A percentile compares a stretch with the other conserved stretches of the same genome.
phyloP scores from a whole-genome alignment of 1,140 invertebrate genomes.

The Bombus turneri region DNA sequence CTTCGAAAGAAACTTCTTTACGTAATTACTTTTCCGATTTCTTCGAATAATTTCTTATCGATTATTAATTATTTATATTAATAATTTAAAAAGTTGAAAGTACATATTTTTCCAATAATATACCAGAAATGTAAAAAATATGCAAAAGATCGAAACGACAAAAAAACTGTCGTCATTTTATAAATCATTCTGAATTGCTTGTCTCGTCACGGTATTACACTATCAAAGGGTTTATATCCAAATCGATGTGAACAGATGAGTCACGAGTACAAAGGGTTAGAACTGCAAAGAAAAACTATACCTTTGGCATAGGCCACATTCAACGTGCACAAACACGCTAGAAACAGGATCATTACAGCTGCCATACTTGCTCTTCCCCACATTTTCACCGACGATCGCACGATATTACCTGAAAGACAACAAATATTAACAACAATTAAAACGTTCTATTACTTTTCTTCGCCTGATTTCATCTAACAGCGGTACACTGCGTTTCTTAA shows the following conservation, averaged over 20 bases:
- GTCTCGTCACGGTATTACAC: neutral
- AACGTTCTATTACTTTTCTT: neutral
- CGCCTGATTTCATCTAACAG: neutral
- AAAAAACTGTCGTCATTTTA: too few species aligned
- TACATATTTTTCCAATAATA: too few species aligned
- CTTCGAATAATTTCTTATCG: too few species aligned
- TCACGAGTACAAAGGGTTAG: neutral
- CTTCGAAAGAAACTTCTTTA: too few species aligned
- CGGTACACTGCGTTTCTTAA: neutral
- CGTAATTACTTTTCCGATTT: too few species aligned
- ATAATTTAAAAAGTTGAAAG: too few species aligned
- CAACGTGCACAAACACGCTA: conserved; percentile 64
- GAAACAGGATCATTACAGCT: conserved; percentile 69
- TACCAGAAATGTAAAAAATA: too few species aligned
- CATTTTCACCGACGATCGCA: conserved; percentile 64
- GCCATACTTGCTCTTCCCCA: conserved; percentile 78
- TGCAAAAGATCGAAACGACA: too few species aligned
- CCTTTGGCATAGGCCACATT: conserved; percentile 66
- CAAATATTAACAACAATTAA: neutral
- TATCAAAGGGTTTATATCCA: neutral
- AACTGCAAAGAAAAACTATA: conserved; percentile 37
- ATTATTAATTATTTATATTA: too few species aligned
- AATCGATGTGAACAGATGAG: neutral
- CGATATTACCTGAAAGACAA: neutral
- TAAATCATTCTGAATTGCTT: too few species aligned